Evolutionary conservation across 2,797 vertebrate species (phyloP).

Genomic region (Macrochelys suwanniensis): DNA sequence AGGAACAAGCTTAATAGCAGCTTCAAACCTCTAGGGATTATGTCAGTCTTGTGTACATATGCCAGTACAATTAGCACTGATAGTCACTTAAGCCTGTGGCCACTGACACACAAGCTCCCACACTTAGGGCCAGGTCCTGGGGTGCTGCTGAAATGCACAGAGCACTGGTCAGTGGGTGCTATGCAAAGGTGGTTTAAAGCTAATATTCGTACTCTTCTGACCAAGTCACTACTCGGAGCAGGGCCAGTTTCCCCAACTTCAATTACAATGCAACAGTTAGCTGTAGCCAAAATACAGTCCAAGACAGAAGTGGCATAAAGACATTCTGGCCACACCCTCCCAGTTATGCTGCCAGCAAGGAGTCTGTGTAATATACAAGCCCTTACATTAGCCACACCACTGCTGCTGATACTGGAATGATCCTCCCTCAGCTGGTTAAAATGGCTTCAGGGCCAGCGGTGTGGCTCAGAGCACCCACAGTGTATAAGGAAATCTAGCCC

Average conservation of each 20-base stretch:
- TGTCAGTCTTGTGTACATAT: conserved; percentile 30
- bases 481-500: neutral
- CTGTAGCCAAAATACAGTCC: neutral
- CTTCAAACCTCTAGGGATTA: conserved; percentile 59
- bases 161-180: rapidly evolving
- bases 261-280: rapidly evolving
- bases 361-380: neutral
- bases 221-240: neutral
- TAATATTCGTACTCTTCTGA: neutral
- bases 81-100: conserved; percentile 61
- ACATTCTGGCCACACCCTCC: neutral
- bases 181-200: neutral
- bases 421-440: neutral
- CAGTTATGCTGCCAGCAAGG: neutral
- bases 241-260: neutral
- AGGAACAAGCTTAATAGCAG: conserved; percentile 68
- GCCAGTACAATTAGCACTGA: conserved; percentile 44
- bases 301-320: neutral
- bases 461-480: neutral
- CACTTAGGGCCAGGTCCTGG: neutral
- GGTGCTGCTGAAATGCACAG: neutral
- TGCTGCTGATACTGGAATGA: neutral
- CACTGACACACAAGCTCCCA: conserved; percentile 47
- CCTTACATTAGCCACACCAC: rapidly evolving
- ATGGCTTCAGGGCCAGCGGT: neutral